Base-by-base conservation (phyloP, 2,113 vertebrate genomes). In the Pollachius pollachius region DNA sequence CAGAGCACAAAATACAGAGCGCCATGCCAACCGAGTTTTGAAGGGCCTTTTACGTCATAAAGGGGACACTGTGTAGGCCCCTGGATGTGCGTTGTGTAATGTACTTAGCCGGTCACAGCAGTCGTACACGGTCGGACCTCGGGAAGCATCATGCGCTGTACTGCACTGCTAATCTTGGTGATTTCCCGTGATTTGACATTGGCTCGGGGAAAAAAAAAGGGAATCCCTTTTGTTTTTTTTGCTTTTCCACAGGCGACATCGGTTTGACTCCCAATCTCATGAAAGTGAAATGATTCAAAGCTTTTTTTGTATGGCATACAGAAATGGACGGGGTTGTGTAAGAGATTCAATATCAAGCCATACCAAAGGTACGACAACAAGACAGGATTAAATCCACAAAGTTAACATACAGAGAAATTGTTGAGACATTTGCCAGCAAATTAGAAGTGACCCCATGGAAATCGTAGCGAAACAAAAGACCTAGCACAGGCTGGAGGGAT, bases 41-140 rank as follows among this genome's bases (percentile, higher is more conserved):
- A 65, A 62, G 80, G 66, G 68, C 54, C 74, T 77, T 76, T 73
- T 70, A 73, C 67, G 68, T 68, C 72, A 62, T 21, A 56, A 76
- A 72, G 79, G 74, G 67, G 81, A 78, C 66, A 74, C 73, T 86
- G 83, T 72, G 37, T 69, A 77, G 81, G 68, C 76, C 79, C 77
- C 81, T 80, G 80, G 75, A 74, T 85, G 80, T 81, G 74, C 69
- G 78, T 88, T 86, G 83, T 84, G 83, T 86, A 85, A 88, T 76
- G 67, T 81, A 76, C 82, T 83, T 71, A 63, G 18, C 8, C 12
- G 30, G 62, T 13, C 30, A 34, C 62, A 17, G 15, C 11, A 37
- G 69, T 66, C 16, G 70, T 63, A 75, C 69, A 85, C 77, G 72
- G 80, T 82, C 64, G 69, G 69, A 68, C 63, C 65, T 73, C 75